Conservation (phyloP, 2,888 invertebrate species). For the Folsomia candida region DNA sequence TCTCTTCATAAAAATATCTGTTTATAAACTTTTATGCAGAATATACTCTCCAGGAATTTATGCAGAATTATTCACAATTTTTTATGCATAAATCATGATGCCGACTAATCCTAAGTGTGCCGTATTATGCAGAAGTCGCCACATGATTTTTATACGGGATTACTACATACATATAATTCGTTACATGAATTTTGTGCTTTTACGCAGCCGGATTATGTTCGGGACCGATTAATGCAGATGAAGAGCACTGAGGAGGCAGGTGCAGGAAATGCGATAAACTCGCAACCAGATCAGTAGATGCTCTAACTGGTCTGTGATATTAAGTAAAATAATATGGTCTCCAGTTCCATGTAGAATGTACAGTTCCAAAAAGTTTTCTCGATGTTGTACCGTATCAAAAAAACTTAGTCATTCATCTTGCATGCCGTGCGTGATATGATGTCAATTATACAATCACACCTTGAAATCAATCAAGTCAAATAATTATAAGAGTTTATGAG, state of each 20-base stretch:
- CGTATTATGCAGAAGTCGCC: too few relatives aligned
- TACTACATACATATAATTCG: not conserved
- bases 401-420: slow-evolving; percentile 17
- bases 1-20: too few relatives aligned
- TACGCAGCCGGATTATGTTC: slow-evolving; percentile 23
- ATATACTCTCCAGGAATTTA: too few relatives aligned
- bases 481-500: not conserved
- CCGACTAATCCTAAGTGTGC: too few relatives aligned
- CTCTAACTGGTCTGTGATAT: slow-evolving; percentile 13
- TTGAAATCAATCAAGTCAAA: slow-evolving; percentile 16
- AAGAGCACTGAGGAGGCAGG: slow-evolving; percentile 2
- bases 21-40: too few relatives aligned
- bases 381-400: slow-evolving; percentile 16
- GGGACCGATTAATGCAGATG: slow-evolving; percentile 19
- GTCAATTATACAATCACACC: slow-evolving; percentile 17
- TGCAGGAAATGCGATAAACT: not conserved
- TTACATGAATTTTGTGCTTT: not conserved
- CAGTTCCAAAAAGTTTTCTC: slow-evolving; percentile 12
- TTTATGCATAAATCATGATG: too few relatives aligned
- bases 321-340: slow-evolving; percentile 9
- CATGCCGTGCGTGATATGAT: slow-evolving; percentile 16
- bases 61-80: too few relatives aligned
- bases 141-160: too few relatives aligned
- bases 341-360: slow-evolving; percentile 17
- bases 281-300: slow-evolving; percentile 13